Percentiles rank a stretch among this genome's conserved stretches.
phyloP scores from a whole-genome alignment of 2,797 vertebrate species.

The Notolepis coatsorum region DNA sequence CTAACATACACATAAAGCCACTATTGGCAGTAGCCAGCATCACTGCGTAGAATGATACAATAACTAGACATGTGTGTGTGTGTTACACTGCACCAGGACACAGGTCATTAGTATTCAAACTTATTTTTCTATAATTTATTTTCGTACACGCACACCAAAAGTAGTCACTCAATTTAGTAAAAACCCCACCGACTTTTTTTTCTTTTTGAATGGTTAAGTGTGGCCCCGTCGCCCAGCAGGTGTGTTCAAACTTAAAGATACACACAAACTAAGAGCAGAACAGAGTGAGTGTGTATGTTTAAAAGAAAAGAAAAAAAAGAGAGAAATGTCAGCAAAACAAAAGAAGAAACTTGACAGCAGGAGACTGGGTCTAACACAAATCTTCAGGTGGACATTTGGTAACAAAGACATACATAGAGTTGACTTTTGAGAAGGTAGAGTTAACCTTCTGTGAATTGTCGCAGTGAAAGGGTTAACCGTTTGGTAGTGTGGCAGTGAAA shows the following conservation, averaged over 20 bases:
- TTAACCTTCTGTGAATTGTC: too few species aligned
- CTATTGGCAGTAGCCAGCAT: slow-evolving; percentile 52
- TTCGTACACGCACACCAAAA: slow-evolving; percentile 4
- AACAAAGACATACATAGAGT: background rate
- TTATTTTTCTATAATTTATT: slow-evolving; percentile 4
- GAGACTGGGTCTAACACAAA: slow-evolving; percentile 51
- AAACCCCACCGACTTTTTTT: slow-evolving; percentile 13
- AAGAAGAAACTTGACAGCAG: slow-evolving; percentile 40
- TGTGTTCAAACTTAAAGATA: slow-evolving; percentile 21
- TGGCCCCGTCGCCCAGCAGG: slow-evolving; percentile 25
- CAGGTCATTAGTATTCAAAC: slow-evolving; percentile 11
- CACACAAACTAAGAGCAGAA: slow-evolving; percentile 11
- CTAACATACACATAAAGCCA: slow-evolving; percentile 69
- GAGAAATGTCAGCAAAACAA: slow-evolving; percentile 45
- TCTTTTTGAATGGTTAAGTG: slow-evolving; percentile 17
- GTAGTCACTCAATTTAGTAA: slow-evolving; percentile 1
- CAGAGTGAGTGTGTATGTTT: slow-evolving; percentile 35
- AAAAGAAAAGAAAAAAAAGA: too few species aligned
- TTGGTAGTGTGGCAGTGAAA: too few species aligned
- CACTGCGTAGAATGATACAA: slow-evolving; percentile 38
- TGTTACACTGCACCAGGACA: background rate
- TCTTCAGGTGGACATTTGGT: slow-evolving; percentile 8
- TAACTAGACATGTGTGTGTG: slow-evolving; percentile 43
- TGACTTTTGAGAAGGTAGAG: background rate
- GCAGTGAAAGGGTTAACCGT: too few species aligned